Evolutionary conservation across 2,888 invertebrate species (phyloP).

Genomic region (Cephonodes hylas): DNA sequence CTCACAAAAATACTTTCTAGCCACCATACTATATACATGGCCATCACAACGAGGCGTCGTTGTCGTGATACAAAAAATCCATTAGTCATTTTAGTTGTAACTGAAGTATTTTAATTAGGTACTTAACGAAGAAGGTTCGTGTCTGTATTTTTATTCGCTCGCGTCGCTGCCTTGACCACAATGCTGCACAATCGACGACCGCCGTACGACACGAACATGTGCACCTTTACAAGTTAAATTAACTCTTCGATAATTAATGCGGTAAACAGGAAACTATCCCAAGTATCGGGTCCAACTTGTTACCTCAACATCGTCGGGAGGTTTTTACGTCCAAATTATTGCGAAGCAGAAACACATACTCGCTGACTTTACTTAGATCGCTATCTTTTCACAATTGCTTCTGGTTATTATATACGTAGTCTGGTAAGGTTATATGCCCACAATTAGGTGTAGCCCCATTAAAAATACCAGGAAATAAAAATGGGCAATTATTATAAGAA

Average conservation of each 20-base stretch:
- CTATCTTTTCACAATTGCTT: constrained; percentile 27
- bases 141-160: constrained; percentile 36
- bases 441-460: constrained; percentile 12
- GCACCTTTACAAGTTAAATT: background rate
- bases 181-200: constrained; percentile 23
- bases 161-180: constrained; percentile 40
- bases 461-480: constrained; percentile 1
- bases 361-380: background rate
- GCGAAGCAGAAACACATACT: background rate
- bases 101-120: constrained; percentile 32
- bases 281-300: background rate
- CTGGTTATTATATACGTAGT: constrained; percentile 19
- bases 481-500: background rate
- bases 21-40: background rate
- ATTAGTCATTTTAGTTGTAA: background rate
- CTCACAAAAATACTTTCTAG: no score
- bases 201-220: background rate
- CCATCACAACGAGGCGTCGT: background rate
- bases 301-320: background rate
- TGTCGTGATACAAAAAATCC: background rate
- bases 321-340: background rate
- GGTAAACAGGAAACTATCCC: background rate
- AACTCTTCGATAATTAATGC: background rate
- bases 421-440: constrained; percentile 16
- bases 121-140: constrained; percentile 28